Percentiles rank a stretch among this genome's conserved stretches.
Conservation (phyloP, 1,140 invertebrate genomes). For the Scaptomyza graminum region DNA sequence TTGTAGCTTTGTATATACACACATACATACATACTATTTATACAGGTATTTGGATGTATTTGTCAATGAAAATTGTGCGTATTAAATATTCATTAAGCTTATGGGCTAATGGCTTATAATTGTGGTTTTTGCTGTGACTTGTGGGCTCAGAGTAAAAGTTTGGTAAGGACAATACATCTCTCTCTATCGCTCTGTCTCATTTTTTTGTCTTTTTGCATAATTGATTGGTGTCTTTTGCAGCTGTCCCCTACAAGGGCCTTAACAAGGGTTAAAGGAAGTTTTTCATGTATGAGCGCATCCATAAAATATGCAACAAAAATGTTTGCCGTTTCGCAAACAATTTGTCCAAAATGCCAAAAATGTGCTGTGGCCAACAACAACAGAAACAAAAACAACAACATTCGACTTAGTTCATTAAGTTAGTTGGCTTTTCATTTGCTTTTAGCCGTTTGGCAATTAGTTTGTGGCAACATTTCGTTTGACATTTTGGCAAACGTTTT, state of each 20-base stretch:
- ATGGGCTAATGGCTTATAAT: slow-evolving; percentile 19
- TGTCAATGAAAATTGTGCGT: slow-evolving; percentile 24
- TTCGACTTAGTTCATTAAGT: slow-evolving; percentile 48
- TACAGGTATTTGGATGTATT: not conserved
- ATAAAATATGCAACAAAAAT: slow-evolving; percentile 58
- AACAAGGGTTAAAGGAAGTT: not conserved
- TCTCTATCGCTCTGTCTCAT: not conserved
- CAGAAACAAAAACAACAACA: not conserved
- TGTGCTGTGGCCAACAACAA: not conserved
- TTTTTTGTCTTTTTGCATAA: slow-evolving; percentile 6
- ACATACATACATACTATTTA: not conserved
- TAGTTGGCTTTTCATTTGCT: slow-evolving; percentile 50
- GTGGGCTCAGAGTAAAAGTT: slow-evolving; percentile 46
- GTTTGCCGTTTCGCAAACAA: slow-evolving; percentile 15
- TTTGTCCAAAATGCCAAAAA: slow-evolving; percentile 35
- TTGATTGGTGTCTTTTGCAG: slow-evolving; percentile 33
- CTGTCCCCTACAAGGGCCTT: not conserved
- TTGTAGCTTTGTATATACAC: too few species aligned
- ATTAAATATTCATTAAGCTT: slow-evolving; percentile 41
- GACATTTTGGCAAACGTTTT: slow-evolving; percentile 61
- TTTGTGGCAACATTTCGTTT: slow-evolving; percentile 67
- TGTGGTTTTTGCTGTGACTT: not conserved
- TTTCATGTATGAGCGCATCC: slow-evolving; percentile 15
- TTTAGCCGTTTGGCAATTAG: slow-evolving; percentile 69
- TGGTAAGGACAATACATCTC: slow-evolving; percentile 5